Evolutionary conservation across 2,113 vertebrate species (phyloP), one percentile per base, ranked within the genome.

Genomic region (Ramphastos sulfuratus): DNA sequence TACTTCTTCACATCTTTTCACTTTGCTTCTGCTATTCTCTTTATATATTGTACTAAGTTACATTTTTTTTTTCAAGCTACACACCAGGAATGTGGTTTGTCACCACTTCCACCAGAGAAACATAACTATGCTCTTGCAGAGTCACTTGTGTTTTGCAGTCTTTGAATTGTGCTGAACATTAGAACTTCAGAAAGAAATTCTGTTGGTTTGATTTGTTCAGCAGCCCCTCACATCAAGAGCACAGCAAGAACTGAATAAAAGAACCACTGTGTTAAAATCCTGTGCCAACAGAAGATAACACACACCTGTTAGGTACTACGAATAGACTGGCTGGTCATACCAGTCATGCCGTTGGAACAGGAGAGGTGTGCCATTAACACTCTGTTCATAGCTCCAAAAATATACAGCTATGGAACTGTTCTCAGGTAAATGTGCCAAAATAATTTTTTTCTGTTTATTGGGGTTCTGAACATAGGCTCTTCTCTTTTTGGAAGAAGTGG

Each of bases 381-480:
- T 8, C 66, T 70, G 50, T 46, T 69, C 82, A 20, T 11, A 12
- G 14, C 30, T 19, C 90, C 93, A 90, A 93, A 96, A 91, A 92
- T 94, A 94, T 1, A 10, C 44, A 31, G 61, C 75, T 37, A 1
- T 30, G 72, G 37, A 67, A n/a, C 72, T 79, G 79, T 75, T 93
- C 90, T 55, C 87, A 95, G 95, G 93, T 94, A 95, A 13, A 90
- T 59, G 77, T 93, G 91, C 85, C 92, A 88, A 61, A 83, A 69
- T 44, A 71, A 93, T 89, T 31, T 66, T 13, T 61, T 78, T 85
- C 72, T 83, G 18, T 74, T 83, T 81, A 24, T 54, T 56, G 31
- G 31, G 18, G 3, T 67, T 85, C 82, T 28, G 19, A 46, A 37
- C 54, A 24, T 10, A 23, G 8, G 10, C 48, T 48, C 15, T 18